Conservation (phyloP, 2,797 vertebrate species). For the Muraenolepis orangiensis region DNA sequence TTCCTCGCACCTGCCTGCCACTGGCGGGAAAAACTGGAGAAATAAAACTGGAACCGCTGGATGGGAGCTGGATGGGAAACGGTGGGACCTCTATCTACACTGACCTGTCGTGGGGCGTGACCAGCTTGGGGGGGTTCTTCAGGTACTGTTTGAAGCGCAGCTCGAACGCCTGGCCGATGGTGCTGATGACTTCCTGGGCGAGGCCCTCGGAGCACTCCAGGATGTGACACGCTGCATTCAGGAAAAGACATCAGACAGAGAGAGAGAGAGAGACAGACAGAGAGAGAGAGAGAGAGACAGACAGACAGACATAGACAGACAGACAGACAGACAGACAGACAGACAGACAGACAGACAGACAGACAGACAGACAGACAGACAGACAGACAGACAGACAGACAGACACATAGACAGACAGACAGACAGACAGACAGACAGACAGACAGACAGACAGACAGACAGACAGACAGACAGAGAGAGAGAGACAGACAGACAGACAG, state of each 20-base stretch:
- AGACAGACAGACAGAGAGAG: neutral
- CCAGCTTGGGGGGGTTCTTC: constrained; percentile 95
- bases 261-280: neutral
- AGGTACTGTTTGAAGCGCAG: constrained; percentile 98
- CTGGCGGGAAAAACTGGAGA: too few relatives aligned
- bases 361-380: too few relatives aligned
- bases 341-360: neutral
- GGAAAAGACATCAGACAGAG: neutral
- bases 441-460: neutral
- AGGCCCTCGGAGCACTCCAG: constrained; percentile 94
- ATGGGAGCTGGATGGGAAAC: too few relatives aligned
- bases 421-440: too few relatives aligned
- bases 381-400: neutral
- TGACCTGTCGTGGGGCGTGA: constrained; percentile 95
- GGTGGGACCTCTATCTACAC: too few relatives aligned
- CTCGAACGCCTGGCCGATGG: constrained; percentile 95
- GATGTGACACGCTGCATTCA: constrained; percentile 88
- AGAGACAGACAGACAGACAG: neutral
- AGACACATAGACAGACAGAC: neutral
- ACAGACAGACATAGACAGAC: neutral
- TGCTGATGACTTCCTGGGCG: constrained; percentile 98
- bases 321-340: neutral
- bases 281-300: neutral
- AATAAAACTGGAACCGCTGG: too few relatives aligned
- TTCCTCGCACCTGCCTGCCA: too few relatives aligned